These are phyloP conservation scores for Bombus haemorrhoidalis DNA, from an alignment of 1,140 invertebrate species.

Conservation along the genomic window DNA sequence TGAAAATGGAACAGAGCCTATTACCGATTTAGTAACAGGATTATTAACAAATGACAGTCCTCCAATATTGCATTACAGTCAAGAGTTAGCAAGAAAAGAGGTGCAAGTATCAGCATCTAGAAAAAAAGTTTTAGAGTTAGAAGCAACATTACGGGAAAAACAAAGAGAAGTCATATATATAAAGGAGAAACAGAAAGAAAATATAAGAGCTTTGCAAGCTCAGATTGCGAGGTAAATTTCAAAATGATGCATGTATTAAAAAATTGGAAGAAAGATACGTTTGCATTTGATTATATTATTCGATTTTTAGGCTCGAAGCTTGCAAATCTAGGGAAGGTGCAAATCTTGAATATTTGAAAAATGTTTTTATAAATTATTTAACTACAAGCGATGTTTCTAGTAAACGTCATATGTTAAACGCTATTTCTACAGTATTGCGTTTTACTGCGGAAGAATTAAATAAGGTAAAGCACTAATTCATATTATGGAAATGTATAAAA, in stretches of 20 bases:
- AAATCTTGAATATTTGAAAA: constrained; percentile 95
- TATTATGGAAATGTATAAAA: neutral
- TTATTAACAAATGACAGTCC: constrained; percentile 82
- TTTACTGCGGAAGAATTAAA: constrained; percentile 89
- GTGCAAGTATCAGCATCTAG: constrained; percentile 89
- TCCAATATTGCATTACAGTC: constrained; percentile 92
- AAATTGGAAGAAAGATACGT: neutral
- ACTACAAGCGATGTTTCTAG: constrained; percentile 87
- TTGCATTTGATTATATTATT: neutral
- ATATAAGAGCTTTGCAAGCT: constrained; percentile 83
- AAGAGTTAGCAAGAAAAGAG: constrained; percentile 91
- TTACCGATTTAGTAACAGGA: constrained; percentile 73
- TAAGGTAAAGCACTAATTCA: constrained; percentile 78
- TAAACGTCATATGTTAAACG: constrained; percentile 93
- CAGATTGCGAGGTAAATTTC: constrained; percentile 80
- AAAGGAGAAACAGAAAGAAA: constrained; percentile 84
- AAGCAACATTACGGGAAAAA: constrained; percentile 86
- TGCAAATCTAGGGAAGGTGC: constrained; percentile 92
- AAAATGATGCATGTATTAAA: neutral
- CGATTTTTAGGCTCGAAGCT: constrained; percentile 85
- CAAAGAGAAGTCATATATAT: constrained; percentile 84
- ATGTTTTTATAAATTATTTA: constrained; percentile 93
- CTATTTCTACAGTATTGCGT: constrained; percentile 92
- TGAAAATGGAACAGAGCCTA: constrained; percentile 57
- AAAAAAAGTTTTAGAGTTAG: constrained; percentile 88